Evolutionary conservation across 92 coral and sea anemone species (phyloP).

Genomic region (Epizoanthus scotinus): DNA sequence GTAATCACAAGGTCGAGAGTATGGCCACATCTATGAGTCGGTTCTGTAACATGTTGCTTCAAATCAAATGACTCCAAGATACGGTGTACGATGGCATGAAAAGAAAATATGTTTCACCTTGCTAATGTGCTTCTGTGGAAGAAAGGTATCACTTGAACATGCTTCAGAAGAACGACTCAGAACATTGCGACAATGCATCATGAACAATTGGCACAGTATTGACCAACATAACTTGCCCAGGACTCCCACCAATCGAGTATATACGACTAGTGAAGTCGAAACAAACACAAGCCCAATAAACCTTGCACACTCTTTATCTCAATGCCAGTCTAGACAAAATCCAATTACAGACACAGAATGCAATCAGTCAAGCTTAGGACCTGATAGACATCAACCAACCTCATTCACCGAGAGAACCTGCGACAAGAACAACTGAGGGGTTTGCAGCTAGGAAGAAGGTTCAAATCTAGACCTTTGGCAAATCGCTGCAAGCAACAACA

Average conservation of each 20-base stretch:
- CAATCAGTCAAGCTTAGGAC: conserved; percentile 12
- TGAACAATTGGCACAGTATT: conserved; percentile 23
- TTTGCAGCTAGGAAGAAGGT: conserved; percentile 17
- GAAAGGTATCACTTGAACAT: conserved; percentile 20
- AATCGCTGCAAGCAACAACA: conserved; percentile 37
- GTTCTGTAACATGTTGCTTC: no score
- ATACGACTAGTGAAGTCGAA: conserved; percentile 25
- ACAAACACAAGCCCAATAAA: conserved; percentile 29
- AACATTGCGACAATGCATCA: conserved; percentile 3
- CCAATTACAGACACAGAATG: conserved; percentile 15
- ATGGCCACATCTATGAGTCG: no score
- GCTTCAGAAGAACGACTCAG: conserved; percentile 23
- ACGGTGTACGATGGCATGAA: conserved; percentile 41
- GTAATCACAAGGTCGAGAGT: no score
- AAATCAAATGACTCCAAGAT: no score
- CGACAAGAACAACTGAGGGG: conserved; percentile 25
- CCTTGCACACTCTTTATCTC: conserved; percentile 12
- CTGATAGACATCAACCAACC: conserved; percentile 34
- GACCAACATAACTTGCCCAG: conserved; percentile 22
- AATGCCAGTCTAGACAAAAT: conserved; percentile 1
- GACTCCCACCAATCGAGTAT: conserved; percentile 25
- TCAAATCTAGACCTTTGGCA: conserved; percentile 34
- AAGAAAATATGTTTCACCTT: conserved; percentile 30
- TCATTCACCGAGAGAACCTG: conserved; percentile 37
- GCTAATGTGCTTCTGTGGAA: conserved; percentile 48